Percentiles rank a stretch among this genome's conserved stretches.
Conservation (phyloP, 2,888 invertebrate genomes). For the Drosophila fungiperda region DNA sequence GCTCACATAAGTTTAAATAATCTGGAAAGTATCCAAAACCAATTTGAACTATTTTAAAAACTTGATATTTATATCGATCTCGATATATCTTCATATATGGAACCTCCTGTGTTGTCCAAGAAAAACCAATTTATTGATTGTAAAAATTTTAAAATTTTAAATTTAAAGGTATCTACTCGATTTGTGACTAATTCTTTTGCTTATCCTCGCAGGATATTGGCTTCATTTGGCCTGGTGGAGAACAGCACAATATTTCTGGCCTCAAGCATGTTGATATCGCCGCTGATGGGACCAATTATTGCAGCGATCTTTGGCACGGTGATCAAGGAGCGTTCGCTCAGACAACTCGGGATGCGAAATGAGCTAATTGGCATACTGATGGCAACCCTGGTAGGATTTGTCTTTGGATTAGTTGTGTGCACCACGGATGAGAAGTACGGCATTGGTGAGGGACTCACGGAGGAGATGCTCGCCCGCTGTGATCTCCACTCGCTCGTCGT, state of each 20-base stretch:
- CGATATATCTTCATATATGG: too few species aligned
- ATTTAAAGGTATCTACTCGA: not conserved
- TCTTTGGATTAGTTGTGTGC: constrained; percentile 88
- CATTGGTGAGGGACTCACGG: constrained; percentile 88
- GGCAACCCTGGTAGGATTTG: constrained; percentile 89
- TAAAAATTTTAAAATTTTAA: too few species aligned
- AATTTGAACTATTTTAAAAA: not conserved
- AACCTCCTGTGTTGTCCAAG: too few species aligned
- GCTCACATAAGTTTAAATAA: not conserved
- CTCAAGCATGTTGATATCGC: constrained; percentile 93
- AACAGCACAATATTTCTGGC: constrained; percentile 90
- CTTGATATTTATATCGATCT: too few species aligned
- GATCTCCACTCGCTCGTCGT: constrained; percentile 89
- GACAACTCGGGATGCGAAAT: constrained; percentile 88
- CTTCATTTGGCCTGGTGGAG: constrained; percentile 90
- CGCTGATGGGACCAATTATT: constrained; percentile 92
- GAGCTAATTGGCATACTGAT: constrained; percentile 89
- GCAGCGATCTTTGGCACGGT: constrained; percentile 91
- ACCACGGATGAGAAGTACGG: constrained; percentile 87
- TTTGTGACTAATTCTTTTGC: not conserved
- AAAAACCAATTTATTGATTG: too few species aligned
- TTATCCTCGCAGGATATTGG: constrained; percentile 87
- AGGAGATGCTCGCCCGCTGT: constrained; percentile 89
- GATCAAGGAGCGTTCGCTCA: constrained; percentile 88
- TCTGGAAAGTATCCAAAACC: not conserved